Evolutionary conservation across 1,140 invertebrate genomes (phyloP).

Genomic region (Steinernema feltiae): DNA sequence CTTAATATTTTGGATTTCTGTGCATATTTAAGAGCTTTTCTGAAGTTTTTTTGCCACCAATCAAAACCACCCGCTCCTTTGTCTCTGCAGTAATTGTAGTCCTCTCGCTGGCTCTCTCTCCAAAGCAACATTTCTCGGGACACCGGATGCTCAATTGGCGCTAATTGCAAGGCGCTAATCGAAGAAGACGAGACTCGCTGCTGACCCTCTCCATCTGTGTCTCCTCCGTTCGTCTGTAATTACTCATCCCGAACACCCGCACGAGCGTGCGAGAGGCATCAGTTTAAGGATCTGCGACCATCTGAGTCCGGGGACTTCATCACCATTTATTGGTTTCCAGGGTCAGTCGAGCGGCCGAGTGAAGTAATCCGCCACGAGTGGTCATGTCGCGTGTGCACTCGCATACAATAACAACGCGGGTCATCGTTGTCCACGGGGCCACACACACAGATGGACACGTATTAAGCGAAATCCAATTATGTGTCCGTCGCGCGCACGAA

Average conservation of each 20-base stretch:
- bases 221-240: neutral
- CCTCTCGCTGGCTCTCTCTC: neutral
- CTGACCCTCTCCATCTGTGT: constrained; percentile 4
- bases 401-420: neutral
- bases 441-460: constrained; percentile 8
- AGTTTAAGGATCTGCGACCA: neutral
- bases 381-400: no score
- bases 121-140: neutral
- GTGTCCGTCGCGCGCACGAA: neutral
- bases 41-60: no score
- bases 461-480: neutral
- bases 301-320: neutral
- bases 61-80: no score
- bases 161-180: constrained; percentile 13
- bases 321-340: neutral
- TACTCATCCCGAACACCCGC: neutral
- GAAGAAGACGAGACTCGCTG: no score
- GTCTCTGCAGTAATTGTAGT: no score
- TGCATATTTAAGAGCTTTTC: no score
- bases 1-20: no score
- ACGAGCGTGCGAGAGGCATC: neutral
- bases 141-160: constrained; percentile 1
- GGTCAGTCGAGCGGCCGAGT: neutral
- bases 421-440: neutral
- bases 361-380: constrained; percentile 4